Evolutionary conservation across 1,140 invertebrate species (phyloP).

Genomic region (Bombus turneri): DNA sequence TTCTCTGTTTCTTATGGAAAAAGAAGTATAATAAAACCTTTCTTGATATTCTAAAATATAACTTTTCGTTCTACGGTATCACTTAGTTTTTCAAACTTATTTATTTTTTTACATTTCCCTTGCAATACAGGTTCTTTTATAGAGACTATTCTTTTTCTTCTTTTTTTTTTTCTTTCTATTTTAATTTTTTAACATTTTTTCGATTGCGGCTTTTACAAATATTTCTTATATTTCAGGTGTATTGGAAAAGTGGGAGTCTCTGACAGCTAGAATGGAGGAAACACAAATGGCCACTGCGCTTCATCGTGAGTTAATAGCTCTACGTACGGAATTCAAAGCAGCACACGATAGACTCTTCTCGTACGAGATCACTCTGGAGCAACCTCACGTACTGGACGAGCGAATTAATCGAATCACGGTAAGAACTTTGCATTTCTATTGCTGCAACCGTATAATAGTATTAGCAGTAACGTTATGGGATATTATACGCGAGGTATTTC

Average conservation of each 20-base stretch:
- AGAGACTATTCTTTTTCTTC: rapidly evolving
- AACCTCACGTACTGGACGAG: slow-evolving; percentile 80
- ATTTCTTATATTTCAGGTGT: slow-evolving; percentile 80
- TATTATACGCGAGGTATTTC: not conserved
- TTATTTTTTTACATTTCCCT: not conserved
- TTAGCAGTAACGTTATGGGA: not conserved
- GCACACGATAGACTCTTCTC: slow-evolving; percentile 76
- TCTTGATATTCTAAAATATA: not conserved
- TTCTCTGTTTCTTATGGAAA: no score
- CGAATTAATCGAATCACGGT: slow-evolving; percentile 83
- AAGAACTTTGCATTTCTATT: slow-evolving; percentile 56
- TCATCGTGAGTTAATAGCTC: slow-evolving; percentile 80
- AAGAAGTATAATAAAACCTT: no score
- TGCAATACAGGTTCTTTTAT: not conserved
- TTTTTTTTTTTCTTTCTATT: not conserved
- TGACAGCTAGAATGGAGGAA: slow-evolving; percentile 83
- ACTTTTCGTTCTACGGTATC: not conserved
- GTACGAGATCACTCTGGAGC: slow-evolving; percentile 76
- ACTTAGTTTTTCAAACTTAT: not conserved
- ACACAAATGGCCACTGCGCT: slow-evolving; percentile 81
- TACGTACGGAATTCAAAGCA: slow-evolving; percentile 77
- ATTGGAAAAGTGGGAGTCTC: slow-evolving; percentile 84
- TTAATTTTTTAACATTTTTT: not conserved
- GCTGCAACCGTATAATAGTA: not conserved
- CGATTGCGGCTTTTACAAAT: not conserved